These are phyloP conservation scores for Pterois miles DNA, from an alignment of 2,797 vertebrate genomes.

Conservation along the genomic window DNA sequence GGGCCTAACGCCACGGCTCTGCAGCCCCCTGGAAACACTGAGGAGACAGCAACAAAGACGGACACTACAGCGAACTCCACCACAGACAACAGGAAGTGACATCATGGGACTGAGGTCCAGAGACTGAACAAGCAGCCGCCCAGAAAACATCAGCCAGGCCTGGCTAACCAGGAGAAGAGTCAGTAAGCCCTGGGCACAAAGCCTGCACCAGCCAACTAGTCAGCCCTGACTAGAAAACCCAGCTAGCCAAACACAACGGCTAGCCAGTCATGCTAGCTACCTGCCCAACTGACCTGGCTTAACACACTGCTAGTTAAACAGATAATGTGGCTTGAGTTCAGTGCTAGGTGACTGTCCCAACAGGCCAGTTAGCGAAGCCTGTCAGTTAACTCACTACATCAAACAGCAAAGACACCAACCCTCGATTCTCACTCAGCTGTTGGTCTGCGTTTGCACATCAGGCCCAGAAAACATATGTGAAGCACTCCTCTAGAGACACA, in stretches of 20 bases:
- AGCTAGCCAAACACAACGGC: slow-evolving; percentile 27
- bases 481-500: slow-evolving; percentile 38
- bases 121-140: slow-evolving; percentile 51
- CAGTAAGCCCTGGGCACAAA: slow-evolving; percentile 30
- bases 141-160: slow-evolving; percentile 41
- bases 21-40: slow-evolving; percentile 79
- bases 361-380: slow-evolving; percentile 22
- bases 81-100: slow-evolving; percentile 75
- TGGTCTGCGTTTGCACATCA: slow-evolving; percentile 6
- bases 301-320: slow-evolving; percentile 41
- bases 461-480: slow-evolving; percentile 8
- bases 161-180: slow-evolving; percentile 38
- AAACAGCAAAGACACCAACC: not conserved
- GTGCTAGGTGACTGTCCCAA: slow-evolving; percentile 16
- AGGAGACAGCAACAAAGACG: slow-evolving; percentile 62
- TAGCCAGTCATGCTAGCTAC: slow-evolving; percentile 41
- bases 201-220: slow-evolving; percentile 61
- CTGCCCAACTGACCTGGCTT: slow-evolving; percentile 44
- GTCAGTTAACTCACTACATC: slow-evolving; percentile 14
- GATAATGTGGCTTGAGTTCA: slow-evolving; percentile 57
- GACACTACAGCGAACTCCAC: slow-evolving; percentile 67
- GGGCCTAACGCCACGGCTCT: slow-evolving; percentile 79
- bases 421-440: not conserved
- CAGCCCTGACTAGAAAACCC: slow-evolving; percentile 43
- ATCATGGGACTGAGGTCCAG: slow-evolving; percentile 13